Base-by-base conservation (phyloP, 1,140 invertebrate genomes). In the Platyscapa corneri region DNA sequence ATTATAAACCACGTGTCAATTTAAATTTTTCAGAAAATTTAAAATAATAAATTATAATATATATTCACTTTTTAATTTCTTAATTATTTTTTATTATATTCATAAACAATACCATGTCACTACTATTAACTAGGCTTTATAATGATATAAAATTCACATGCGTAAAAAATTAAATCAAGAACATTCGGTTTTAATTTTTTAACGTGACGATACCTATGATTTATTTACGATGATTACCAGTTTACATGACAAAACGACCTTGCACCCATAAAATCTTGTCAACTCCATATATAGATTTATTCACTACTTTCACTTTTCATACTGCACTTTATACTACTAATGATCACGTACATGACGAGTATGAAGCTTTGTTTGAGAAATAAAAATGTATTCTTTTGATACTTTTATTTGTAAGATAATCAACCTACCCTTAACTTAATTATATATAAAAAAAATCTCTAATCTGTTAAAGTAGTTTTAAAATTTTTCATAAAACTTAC, bases 301-400 rank as follows among this genome's bases (percentile, higher is more conserved):
- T 74, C n/a, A n/a, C 18, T 6, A 42, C 70, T 74, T 42, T 74
- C 70, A 74, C 70, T 74, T 42, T 42, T 42, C 37, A n/a, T 74
- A n/a, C 37, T 42, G 37, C 37, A 42, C 37, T 42, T 42, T 3
- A 12, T 42, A n/a, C 7, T 74, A 23, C 10, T 34, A 37, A 67
- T 32, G n/a, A 67, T 72, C 34, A 27, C 34, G 34, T 72, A 72
- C 67, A 72, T 39, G 34, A 16, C 5, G 27, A 8, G 16, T 72
- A 37, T 39, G 39, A 37, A 39, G 39, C 37, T 39, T 72, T 6
- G 8, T 27, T 72, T 39, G 27, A 67, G 6, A 67, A 30, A 67
- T 3, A 32, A 32, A 32, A 67, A 67, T 32, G 1, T 67, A 67
- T 32, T 32, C n/a, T 67, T 30, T 32, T 12, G 64, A 67, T 32